These are phyloP conservation scores for Pontoporia blainvillei DNA, from an alignment of 2,113 vertebrate genomes.

Conservation along the genomic window DNA sequence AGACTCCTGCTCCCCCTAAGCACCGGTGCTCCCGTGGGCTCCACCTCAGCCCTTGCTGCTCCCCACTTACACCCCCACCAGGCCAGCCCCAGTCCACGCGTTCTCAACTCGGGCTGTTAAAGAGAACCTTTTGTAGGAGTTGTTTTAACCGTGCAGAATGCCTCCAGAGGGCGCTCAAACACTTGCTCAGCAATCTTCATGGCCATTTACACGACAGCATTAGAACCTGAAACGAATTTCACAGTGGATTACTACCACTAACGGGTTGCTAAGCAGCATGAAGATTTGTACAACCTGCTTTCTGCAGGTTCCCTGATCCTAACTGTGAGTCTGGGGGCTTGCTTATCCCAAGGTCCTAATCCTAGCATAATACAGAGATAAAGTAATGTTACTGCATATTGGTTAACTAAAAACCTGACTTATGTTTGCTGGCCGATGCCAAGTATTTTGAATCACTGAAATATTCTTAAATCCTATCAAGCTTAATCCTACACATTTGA, in stretches of 20 bases:
- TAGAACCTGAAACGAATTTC: background rate
- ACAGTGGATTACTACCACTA: background rate
- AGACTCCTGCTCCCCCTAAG: background rate
- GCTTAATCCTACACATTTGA: background rate
- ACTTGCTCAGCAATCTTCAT: background rate
- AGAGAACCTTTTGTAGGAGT: background rate
- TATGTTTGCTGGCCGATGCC: background rate
- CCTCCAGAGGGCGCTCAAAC: constrained; percentile 48
- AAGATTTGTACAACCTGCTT: background rate
- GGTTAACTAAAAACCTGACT: background rate
- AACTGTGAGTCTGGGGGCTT: background rate
- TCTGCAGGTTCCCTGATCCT: background rate
- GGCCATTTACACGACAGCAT: background rate
- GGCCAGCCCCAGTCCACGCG: background rate
- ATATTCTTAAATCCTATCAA: background rate
- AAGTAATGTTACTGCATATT: background rate
- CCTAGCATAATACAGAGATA: background rate
- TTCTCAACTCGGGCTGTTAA: background rate
- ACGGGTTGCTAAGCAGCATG: background rate
- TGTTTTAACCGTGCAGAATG: background rate
- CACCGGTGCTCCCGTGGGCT: background rate
- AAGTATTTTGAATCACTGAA: background rate
- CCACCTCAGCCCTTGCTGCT: background rate
- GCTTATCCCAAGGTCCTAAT: background rate
- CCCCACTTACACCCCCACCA: background rate